Evolutionary conservation across 2,113 vertebrate genomes (phyloP), one percentile per base, ranked within the genome.

Genomic region (Hippolais icterina): DNA sequence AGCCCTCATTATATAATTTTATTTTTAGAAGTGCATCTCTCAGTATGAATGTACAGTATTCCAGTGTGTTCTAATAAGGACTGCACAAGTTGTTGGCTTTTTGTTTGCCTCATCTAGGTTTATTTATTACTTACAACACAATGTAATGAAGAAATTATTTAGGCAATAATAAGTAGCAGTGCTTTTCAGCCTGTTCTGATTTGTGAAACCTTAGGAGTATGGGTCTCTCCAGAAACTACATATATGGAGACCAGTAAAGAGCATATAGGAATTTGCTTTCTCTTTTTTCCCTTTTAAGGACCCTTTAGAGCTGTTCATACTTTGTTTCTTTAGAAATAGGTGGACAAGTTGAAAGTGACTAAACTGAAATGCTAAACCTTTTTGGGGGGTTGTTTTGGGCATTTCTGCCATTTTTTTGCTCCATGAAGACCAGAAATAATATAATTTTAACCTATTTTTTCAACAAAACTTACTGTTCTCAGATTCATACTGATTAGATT

Each of bases 21-120:
- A 76, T 84, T 94, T 95, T 92, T 87, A 85, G 63, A 95, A 93
- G 31, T 80, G 47, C 44, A 39, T 65, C 16, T 96, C 77, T 93
- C 47, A n/a, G 29, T 85, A 52, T 54, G 50, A 72, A 49, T 94
- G 83, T 89, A 68, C 18, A 42, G 28, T 84, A 87, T 71, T 94
- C 41, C 53, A 56, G 4, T 70, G 69, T 78, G 47, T 91, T 94
- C 61, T 92, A 74, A 63, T 63, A 84, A 78, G 33, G 68, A 79
- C 66, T 81, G 49, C 44, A 63, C 49, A 63, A 19, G 0, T 84
- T 84, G 39, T 47, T 89, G 74, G 29, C 74, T 91, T 90, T 80
- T 57, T 65, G 59, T 14, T 84, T 68, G 52, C 50, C 53, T 91
- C 57, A 37, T 87, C 49, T 84, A 87, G 46, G 41, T 83, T 92